Percentiles rank a stretch among this genome's conserved stretches.
Evolutionary conservation across 2,113 vertebrate species (phyloP).

Genomic region (Hippocampus guttulatus): DNA sequence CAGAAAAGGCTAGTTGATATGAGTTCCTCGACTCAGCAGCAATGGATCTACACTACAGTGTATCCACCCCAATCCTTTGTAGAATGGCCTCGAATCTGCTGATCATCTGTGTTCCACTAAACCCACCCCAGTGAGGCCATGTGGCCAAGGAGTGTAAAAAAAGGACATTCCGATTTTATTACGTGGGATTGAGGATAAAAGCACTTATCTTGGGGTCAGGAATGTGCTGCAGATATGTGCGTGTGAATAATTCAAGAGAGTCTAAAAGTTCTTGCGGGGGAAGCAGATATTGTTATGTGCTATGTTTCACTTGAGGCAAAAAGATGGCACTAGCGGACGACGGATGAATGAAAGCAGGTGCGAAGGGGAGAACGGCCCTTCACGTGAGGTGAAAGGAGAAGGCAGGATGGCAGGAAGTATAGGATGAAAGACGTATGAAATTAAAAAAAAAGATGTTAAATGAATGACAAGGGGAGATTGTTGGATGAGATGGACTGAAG

Average conservation of each 20-base stretch:
- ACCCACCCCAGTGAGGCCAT: slow-evolving; percentile 27
- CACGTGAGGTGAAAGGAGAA: slow-evolving; percentile 6
- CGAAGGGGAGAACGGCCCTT: not conserved
- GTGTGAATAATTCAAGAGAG: slow-evolving; percentile 67
- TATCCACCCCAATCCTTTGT: not conserved
- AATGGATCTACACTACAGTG: not conserved
- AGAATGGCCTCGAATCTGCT: slow-evolving; percentile 38
- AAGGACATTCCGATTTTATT: slow-evolving; percentile 52
- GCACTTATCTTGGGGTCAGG: slow-evolving; percentile 59
- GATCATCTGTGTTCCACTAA: slow-evolving; percentile 53
- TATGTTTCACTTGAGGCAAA: slow-evolving; percentile 50
- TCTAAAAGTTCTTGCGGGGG: slow-evolving; percentile 56
- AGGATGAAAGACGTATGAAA: not conserved
- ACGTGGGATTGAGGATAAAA: slow-evolving; percentile 59
- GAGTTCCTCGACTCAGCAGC: not conserved
- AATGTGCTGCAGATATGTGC: slow-evolving; percentile 54
- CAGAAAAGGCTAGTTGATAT: not conserved
- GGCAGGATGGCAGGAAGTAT: not conserved
- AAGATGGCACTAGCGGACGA: slow-evolving; percentile 40
- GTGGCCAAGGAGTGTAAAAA: slow-evolving; percentile 20
- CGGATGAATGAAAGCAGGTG: slow-evolving; percentile 25
- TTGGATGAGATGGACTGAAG: slow-evolving; percentile 21
- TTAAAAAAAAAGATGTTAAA: not conserved
- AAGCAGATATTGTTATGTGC: slow-evolving; percentile 43
- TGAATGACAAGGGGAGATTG: not conserved